phyloP scores from a whole-genome alignment of 1,140 invertebrate genomes.

The Sycophaga agraensis region DNA sequence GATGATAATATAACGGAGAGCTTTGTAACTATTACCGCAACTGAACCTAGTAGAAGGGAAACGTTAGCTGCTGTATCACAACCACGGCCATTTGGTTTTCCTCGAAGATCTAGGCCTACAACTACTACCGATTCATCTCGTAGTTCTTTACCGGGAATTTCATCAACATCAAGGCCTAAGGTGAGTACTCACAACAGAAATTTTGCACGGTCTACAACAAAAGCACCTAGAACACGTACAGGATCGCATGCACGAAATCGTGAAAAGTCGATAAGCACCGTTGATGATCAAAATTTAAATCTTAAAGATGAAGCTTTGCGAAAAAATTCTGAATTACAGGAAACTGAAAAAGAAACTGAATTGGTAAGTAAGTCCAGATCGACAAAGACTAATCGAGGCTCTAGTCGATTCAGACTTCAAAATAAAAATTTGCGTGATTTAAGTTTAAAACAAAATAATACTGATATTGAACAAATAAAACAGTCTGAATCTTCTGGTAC shows the following conservation, averaged over 20 bases:
- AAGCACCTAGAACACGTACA: slow-evolving; percentile 34
- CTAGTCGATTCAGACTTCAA: slow-evolving; percentile 42
- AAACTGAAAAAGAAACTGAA: slow-evolving; percentile 23
- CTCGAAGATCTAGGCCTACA: slow-evolving; percentile 47
- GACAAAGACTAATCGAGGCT: slow-evolving; percentile 39
- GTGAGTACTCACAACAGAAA: slow-evolving; percentile 55
- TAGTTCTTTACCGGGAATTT: slow-evolving; percentile 39
- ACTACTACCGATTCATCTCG: slow-evolving; percentile 40
- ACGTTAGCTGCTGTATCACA: slow-evolving; percentile 55
- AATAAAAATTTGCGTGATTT: slow-evolving; percentile 16
- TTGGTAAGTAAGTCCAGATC: slow-evolving; percentile 35
- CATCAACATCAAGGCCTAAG: slow-evolving; percentile 47
- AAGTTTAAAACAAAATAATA: slow-evolving; percentile 3
- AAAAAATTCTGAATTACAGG: slow-evolving; percentile 24
- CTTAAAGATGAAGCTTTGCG: slow-evolving; percentile 23
- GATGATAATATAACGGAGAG: slow-evolving; percentile 24
- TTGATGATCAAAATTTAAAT: slow-evolving; percentile 23
- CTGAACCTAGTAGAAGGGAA: slow-evolving; percentile 39
- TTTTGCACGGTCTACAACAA: slow-evolving; percentile 51
- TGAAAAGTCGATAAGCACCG: slow-evolving; percentile 38
- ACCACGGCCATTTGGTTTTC: slow-evolving; percentile 61
- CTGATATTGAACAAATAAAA: slow-evolving; percentile 11
- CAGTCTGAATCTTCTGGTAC: slow-evolving; percentile 11
- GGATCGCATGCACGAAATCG: slow-evolving; percentile 37
- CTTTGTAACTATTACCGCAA: slow-evolving; percentile 26